Conservation (phyloP, 1,140 invertebrate species). For the Leptopilina boulardi region DNA sequence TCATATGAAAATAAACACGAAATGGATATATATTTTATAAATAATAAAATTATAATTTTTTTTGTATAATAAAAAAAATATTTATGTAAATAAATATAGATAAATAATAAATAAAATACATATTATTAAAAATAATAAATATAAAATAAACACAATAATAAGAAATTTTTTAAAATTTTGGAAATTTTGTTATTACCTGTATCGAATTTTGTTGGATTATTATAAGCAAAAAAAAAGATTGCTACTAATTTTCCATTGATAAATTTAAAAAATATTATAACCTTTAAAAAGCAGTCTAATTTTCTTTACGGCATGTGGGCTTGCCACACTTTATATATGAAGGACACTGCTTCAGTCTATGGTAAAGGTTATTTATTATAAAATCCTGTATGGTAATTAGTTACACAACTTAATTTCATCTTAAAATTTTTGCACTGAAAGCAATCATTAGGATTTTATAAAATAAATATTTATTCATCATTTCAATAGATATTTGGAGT, state of each 20-base stretch:
- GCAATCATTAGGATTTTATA: background rate
- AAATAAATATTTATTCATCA: background rate
- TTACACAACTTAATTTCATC: constrained; percentile 25
- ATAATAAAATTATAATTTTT: too few species aligned
- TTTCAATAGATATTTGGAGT: background rate
- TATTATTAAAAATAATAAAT: too few species aligned
- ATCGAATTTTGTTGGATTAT: too few species aligned
- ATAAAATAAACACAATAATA: too few species aligned
- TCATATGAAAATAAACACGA: too few species aligned
- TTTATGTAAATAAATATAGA: too few species aligned
- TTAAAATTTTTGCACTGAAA: background rate
- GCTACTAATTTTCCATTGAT: background rate
- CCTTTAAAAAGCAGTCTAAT: constrained; percentile 16
- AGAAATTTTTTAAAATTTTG: too few species aligned
- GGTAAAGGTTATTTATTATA: constrained; percentile 27
- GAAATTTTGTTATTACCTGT: too few species aligned
- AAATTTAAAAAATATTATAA: background rate
- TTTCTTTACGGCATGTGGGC: constrained; percentile 28
- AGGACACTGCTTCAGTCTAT: background rate
- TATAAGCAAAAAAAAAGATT: background rate
- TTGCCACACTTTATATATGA: constrained; percentile 21
- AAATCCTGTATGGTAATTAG: constrained; percentile 9
- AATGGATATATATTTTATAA: too few species aligned
- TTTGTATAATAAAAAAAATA: too few species aligned
- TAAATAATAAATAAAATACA: too few species aligned